Percentiles rank a stretch among this genome's conserved stretches.
These are phyloP conservation scores for Aphelenchoides bicaudatus DNA, from an alignment of 2,888 invertebrate species.

Conservation along the genomic window DNA sequence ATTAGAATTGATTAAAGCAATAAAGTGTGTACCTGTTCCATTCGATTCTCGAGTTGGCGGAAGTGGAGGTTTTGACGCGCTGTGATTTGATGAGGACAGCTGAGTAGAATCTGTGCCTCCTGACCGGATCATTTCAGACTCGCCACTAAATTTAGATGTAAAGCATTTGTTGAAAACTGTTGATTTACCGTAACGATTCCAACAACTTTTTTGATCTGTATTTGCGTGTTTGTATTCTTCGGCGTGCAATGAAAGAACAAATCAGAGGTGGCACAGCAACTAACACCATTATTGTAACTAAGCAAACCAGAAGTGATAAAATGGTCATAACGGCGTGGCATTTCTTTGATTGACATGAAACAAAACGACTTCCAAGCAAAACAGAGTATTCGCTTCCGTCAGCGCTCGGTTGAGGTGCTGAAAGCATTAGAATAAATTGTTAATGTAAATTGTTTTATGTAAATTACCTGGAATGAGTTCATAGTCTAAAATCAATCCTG, in stretches of 20 bases:
- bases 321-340: slow-evolving; percentile 18
- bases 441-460: no score
- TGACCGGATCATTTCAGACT: slow-evolving; percentile 52
- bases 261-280: slow-evolving; percentile 24
- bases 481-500: slow-evolving; percentile 16
- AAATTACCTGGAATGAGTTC: slow-evolving; percentile 19
- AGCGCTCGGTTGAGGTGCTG: slow-evolving; percentile 14
- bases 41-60: slow-evolving; percentile 9
- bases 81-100: slow-evolving; percentile 3
- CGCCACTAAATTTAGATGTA: slow-evolving; percentile 21
- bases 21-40: no score
- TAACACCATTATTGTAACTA: slow-evolving; percentile 15
- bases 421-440: neutral
- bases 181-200: slow-evolving; percentile 5
- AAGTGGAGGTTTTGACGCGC: slow-evolving; percentile 13
- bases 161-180: neutral
- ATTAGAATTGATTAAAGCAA: no score
- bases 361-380: slow-evolving; percentile 10
- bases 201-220: neutral
- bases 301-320: slow-evolving; percentile 9
- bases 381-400: slow-evolving; percentile 20
- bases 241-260: slow-evolving; percentile 20
- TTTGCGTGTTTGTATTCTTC: neutral
- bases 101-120: slow-evolving; percentile 54
- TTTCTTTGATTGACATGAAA: slow-evolving; percentile 14